phyloP scores from a whole-genome alignment of 2,113 vertebrate species.

The Pachypanchax playfairii region DNA sequence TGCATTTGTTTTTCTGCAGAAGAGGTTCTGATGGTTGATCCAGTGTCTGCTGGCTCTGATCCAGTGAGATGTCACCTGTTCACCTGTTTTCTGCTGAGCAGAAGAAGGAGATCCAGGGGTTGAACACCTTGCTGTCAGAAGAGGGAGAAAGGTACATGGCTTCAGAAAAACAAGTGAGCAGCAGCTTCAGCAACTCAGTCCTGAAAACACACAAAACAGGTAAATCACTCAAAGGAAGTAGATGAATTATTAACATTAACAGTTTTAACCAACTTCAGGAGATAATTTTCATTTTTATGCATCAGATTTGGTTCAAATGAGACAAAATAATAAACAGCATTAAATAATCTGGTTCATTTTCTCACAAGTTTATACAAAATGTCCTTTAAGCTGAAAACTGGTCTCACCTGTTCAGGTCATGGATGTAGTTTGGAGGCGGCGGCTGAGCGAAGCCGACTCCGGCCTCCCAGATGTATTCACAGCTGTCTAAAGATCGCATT shows the following conservation, averaged over 20 bases:
- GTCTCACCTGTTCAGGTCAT: slow-evolving; percentile 93
- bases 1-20: too few species aligned
- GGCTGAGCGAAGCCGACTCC: slow-evolving; percentile 96
- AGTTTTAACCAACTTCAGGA: background rate
- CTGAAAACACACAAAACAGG: slow-evolving; percentile 62
- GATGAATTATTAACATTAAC: too few species aligned
- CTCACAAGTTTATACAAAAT: background rate
- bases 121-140: slow-evolving; percentile 79
- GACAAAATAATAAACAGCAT: background rate
- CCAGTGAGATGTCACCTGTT: too few species aligned
- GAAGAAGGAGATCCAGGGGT: slow-evolving; percentile 97
- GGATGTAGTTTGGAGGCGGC: slow-evolving; percentile 87
- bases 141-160: slow-evolving; percentile 95
- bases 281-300: background rate
- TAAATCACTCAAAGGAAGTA: background rate
- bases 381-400: background rate
- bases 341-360: background rate
- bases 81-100: slow-evolving; percentile 97
- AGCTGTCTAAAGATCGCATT: slow-evolving; percentile 93
- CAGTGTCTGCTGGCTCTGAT: too few species aligned
- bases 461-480: slow-evolving; percentile 99
- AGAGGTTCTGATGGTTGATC: too few species aligned
- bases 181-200: slow-evolving; percentile 91
- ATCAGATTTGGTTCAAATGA: background rate
- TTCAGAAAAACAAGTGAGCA: slow-evolving; percentile 97